These are phyloP conservation scores for Drosophila subquinaria DNA, from an alignment of 2,888 invertebrate genomes.

Conservation along the genomic window DNA sequence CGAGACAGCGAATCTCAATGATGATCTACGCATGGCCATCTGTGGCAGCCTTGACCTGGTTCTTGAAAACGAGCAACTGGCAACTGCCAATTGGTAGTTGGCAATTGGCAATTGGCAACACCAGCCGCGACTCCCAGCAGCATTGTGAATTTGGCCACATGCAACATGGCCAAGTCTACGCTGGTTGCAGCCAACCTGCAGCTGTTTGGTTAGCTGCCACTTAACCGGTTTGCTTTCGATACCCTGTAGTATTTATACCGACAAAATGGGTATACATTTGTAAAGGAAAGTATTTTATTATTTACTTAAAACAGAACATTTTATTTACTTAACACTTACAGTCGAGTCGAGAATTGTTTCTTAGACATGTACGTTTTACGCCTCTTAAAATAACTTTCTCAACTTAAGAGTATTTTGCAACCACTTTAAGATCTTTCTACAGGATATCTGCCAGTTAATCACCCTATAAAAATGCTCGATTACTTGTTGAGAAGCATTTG, in stretches of 20 bases:
- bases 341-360: not conserved
- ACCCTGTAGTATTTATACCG: slow-evolving; percentile 9
- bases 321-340: not conserved
- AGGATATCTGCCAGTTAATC: slow-evolving; percentile 1
- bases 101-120: slow-evolving; percentile 50
- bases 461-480: not conserved
- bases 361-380: not conserved
- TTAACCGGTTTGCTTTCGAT: slow-evolving; percentile 41
- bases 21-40: slow-evolving; percentile 66
- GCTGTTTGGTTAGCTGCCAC: slow-evolving; percentile 53
- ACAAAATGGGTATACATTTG: not conserved
- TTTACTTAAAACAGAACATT: not conserved
- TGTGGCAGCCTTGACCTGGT: slow-evolving; percentile 73
- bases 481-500: slow-evolving; percentile 35
- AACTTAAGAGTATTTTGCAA: not conserved
- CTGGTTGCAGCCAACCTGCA: slow-evolving; percentile 47
- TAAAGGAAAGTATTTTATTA: not conserved
- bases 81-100: slow-evolving; percentile 24
- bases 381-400: not conserved
- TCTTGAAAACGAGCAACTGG: slow-evolving; percentile 51
- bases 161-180: slow-evolving; percentile 54
- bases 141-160: slow-evolving; percentile 49
- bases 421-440: not conserved
- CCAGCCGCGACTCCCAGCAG: slow-evolving; percentile 30
- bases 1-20: slow-evolving; percentile 28